A percentile compares a stretch with the other conserved stretches of the same genome.
phyloP scores from a whole-genome alignment of 2,113 vertebrate species.

The Myiopsitta monachus region DNA sequence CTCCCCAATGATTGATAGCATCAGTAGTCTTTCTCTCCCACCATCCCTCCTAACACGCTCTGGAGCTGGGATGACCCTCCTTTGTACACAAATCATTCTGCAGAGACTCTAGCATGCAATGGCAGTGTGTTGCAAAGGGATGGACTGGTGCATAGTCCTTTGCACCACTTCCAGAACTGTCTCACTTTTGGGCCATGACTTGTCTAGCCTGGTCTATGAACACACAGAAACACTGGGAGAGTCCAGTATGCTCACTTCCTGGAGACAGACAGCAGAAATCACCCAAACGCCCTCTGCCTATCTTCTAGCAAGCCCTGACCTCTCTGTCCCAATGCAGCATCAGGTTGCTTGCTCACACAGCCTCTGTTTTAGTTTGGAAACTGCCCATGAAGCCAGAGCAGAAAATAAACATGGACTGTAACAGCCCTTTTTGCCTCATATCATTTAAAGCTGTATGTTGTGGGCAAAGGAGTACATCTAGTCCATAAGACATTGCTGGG shows the following conservation, averaged over 20 bases:
- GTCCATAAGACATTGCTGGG: neutral
- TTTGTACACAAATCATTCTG: neutral
- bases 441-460: neutral
- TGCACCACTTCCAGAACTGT: neutral
- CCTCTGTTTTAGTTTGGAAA: neutral
- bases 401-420: neutral
- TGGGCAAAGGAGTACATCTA: neutral
- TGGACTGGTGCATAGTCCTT: neutral
- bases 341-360: neutral
- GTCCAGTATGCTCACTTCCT: neutral
- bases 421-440: neutral
- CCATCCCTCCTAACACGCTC: fast-evolving
- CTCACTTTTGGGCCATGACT: neutral
- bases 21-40: neutral
- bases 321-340: neutral
- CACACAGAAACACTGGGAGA: neutral
- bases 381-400: neutral
- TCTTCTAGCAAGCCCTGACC: neutral
- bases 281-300: neutral
- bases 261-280: neutral
- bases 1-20: neutral
- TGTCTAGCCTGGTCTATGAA: neutral
- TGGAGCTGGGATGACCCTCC: neutral
- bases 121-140: neutral
- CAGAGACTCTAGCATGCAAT: neutral